phyloP scores from a whole-genome alignment of 2,888 invertebrate species.

The Microdon myrmicae region DNA sequence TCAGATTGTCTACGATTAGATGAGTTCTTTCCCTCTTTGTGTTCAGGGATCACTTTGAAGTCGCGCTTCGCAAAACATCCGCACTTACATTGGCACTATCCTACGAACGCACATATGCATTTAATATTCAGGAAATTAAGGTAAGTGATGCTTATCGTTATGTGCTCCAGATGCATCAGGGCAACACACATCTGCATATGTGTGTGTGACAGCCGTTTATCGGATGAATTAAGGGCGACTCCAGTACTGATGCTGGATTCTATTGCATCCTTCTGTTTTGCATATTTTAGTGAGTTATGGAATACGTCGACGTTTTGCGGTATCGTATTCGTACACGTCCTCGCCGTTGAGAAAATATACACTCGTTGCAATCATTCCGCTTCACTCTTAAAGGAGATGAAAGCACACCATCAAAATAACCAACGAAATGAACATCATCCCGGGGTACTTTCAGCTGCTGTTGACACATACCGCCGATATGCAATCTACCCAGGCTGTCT shows the following conservation, averaged over 20 bases:
- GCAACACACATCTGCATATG: no score
- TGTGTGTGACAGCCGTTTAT: no score
- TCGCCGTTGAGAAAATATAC: no score
- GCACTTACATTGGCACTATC: no score
- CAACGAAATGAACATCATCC: constrained; percentile 12
- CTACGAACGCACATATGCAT: constrained; percentile 48
- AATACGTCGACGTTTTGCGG: constrained; percentile 25
- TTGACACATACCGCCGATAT: constrained; percentile 28
- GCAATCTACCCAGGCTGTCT: constrained; percentile 16
- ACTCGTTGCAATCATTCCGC: no score
- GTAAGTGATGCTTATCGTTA: constrained; percentile 57
- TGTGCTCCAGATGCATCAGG: constrained; percentile 56
- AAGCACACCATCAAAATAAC: constrained; percentile 14
- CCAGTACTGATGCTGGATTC: not conserved
- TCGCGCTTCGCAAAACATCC: no score
- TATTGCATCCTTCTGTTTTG: constrained; percentile 30
- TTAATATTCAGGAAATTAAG: constrained; percentile 64
- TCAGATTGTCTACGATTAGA: constrained; percentile 26
- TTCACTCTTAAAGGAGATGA: no score
- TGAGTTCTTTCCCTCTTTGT: constrained; percentile 6
- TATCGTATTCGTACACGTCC: not conserved
- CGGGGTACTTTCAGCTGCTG: constrained; percentile 27
- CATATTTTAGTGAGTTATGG: constrained; percentile 46
- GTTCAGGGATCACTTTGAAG: constrained; percentile 26
- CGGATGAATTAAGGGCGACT: constrained; percentile 21